These are phyloP conservation scores for Parus major DNA, from an alignment of 2,113 vertebrate species.

Conservation along the genomic window DNA sequence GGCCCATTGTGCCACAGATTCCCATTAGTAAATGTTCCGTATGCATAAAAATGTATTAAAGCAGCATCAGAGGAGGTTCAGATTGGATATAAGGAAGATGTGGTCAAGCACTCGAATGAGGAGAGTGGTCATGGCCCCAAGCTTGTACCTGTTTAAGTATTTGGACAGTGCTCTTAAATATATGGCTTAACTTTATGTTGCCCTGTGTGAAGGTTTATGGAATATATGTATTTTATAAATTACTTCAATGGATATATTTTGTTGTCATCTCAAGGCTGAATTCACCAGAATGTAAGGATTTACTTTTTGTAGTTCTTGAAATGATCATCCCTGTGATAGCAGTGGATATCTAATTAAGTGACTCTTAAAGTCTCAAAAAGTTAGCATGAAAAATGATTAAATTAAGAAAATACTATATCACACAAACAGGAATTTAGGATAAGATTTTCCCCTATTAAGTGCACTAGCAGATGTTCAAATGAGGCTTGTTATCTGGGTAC, in stretches of 20 bases:
- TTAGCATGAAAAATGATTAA: not conserved
- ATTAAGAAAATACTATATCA: not conserved
- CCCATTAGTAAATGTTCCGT: not conserved
- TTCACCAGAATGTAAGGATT: not conserved
- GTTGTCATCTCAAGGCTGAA: not conserved
- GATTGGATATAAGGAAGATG: not conserved
- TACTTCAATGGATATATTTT: not conserved
- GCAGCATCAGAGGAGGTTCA: not conserved
- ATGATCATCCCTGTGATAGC: not conserved
- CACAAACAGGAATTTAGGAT: not conserved
- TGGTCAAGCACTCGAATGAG: not conserved
- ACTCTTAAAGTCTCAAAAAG: not conserved
- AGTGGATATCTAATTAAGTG: not conserved
- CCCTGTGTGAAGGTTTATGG: not conserved
- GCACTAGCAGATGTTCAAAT: not conserved
- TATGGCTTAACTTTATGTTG: not conserved
- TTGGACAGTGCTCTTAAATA: not conserved
- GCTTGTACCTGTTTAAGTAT: fast-evolving
- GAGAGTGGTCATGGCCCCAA: not conserved
- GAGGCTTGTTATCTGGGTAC: not conserved
- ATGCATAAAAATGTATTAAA: not conserved
- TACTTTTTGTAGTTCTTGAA: not conserved
- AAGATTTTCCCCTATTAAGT: not conserved
- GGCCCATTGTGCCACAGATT: not conserved
- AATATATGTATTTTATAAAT: not conserved